These are phyloP conservation scores for Philypnodon macrostomus DNA, from an alignment of 2,797 vertebrate species.

Conservation along the genomic window DNA sequence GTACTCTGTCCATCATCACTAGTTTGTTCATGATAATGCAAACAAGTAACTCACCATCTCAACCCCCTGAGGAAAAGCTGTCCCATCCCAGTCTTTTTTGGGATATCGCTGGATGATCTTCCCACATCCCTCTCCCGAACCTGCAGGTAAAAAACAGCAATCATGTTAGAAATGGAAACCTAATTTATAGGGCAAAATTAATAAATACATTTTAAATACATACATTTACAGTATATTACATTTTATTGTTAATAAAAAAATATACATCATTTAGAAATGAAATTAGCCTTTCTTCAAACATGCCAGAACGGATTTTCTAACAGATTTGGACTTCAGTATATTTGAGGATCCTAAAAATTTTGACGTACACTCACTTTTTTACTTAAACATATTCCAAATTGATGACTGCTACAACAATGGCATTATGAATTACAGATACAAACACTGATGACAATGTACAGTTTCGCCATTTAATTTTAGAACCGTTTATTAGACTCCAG, in stretches of 20 bases:
- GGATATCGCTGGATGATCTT: slow-evolving; percentile 98
- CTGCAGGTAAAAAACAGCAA: slow-evolving; percentile 58
- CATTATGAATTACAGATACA: not conserved
- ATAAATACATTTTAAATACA: not conserved
- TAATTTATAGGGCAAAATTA: too few relatives aligned
- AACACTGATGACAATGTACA: not conserved
- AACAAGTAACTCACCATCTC: slow-evolving; percentile 88
- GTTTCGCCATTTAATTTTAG: not conserved
- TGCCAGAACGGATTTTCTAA: too few relatives aligned
- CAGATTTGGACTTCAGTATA: too few relatives aligned
- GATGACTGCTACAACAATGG: not conserved
- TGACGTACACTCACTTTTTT: too few relatives aligned
- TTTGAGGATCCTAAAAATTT: too few relatives aligned
- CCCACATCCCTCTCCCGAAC: slow-evolving; percentile 89
- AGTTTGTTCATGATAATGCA: too few relatives aligned
- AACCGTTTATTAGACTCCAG: not conserved
- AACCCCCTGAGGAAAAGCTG: slow-evolving; percentile 96
- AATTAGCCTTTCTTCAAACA: too few relatives aligned
- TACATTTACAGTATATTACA: too few relatives aligned
- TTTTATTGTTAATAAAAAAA: too few relatives aligned
- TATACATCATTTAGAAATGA: too few relatives aligned
- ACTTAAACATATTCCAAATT: too few relatives aligned
- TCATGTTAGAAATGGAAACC: slow-evolving; percentile 1
- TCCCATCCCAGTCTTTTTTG: slow-evolving; percentile 94
- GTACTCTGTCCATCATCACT: too few relatives aligned